phyloP scores from a whole-genome alignment of 2,797 vertebrate species.

The Lacerta bilineata region DNA sequence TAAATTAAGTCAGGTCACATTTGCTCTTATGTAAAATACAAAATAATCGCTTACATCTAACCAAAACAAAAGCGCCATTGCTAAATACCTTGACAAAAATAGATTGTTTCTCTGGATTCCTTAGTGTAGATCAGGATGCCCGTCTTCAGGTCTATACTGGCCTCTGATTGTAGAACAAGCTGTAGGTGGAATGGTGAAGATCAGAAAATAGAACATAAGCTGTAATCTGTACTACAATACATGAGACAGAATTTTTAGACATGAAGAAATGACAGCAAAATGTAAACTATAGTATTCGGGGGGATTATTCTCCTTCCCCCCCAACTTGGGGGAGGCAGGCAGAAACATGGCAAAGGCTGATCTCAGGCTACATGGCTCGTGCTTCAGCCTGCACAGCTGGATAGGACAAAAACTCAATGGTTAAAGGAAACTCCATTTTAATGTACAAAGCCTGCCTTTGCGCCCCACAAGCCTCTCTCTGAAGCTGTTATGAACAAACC shows the following conservation, averaged over 20 bases:
- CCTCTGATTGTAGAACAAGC: background rate
- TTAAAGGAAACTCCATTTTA: slow-evolving; percentile 28
- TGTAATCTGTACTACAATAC: background rate
- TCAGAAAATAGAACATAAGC: slow-evolving; percentile 42
- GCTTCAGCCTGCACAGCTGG: slow-evolving; percentile 18
- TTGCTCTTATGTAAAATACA: background rate
- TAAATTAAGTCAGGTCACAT: background rate
- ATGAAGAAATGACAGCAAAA: background rate
- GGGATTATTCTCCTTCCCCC: background rate
- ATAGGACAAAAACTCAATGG: slow-evolving; percentile 1
- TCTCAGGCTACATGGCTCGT: background rate
- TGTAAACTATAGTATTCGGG: slow-evolving; percentile 31
- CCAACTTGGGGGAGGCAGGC: background rate
- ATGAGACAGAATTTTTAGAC: slow-evolving; percentile 37
- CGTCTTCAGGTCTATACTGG: background rate
- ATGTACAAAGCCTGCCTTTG: slow-evolving; percentile 49
- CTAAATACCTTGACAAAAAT: background rate
- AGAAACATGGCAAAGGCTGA: slow-evolving; percentile 4
- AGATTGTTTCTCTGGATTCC: background rate
- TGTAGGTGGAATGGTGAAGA: slow-evolving; percentile 30
- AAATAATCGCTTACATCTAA: background rate
- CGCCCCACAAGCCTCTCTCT: slow-evolving; percentile 47
- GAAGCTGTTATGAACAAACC: slow-evolving; percentile 51
- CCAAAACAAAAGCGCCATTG: background rate
- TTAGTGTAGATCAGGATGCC: background rate